Evolutionary conservation across 2,888 invertebrate species (phyloP).

Genomic region (Epinotia ramella): DNA sequence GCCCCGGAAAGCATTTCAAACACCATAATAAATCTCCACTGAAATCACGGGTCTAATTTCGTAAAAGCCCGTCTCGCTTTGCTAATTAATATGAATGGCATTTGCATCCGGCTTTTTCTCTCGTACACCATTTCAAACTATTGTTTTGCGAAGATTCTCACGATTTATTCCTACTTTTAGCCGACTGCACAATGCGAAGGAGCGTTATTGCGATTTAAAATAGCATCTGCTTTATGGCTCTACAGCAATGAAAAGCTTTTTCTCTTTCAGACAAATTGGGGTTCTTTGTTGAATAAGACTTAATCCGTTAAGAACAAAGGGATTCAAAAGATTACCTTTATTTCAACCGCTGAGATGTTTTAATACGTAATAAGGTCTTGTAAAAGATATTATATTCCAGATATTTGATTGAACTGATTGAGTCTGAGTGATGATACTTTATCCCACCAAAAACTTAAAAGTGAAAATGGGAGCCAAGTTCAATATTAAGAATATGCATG

Average conservation of each 20-base stretch:
- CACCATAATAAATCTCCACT: conserved; percentile 84
- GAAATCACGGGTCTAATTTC: conserved; percentile 85
- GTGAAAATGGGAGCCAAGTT: no score
- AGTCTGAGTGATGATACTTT: no score
- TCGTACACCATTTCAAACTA: conserved; percentile 83
- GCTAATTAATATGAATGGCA: conserved; percentile 86
- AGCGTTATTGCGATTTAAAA: conserved; percentile 77
- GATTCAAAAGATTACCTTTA: conserved; percentile 24
- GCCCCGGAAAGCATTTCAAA: conserved; percentile 82
- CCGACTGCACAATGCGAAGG: conserved; percentile 70
- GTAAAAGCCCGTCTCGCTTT: conserved; percentile 85
- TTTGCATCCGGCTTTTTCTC: conserved; percentile 86
- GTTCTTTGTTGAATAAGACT: conserved; percentile 36
- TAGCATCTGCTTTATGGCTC: conserved; percentile 70
- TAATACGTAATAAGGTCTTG: not conserved
- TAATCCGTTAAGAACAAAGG: conserved; percentile 38
- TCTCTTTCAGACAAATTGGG: conserved; percentile 56
- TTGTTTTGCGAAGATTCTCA: conserved; percentile 84
- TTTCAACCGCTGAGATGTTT: not conserved
- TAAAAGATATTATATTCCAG: no score
- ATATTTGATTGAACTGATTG: no score
- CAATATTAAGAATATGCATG: no score
- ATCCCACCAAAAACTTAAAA: no score
- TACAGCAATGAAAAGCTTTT: conserved; percentile 69
- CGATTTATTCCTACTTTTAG: conserved; percentile 83